Base-by-base conservation (phyloP, 2,888 invertebrate genomes). In the Argynnis bischoffii region DNA sequence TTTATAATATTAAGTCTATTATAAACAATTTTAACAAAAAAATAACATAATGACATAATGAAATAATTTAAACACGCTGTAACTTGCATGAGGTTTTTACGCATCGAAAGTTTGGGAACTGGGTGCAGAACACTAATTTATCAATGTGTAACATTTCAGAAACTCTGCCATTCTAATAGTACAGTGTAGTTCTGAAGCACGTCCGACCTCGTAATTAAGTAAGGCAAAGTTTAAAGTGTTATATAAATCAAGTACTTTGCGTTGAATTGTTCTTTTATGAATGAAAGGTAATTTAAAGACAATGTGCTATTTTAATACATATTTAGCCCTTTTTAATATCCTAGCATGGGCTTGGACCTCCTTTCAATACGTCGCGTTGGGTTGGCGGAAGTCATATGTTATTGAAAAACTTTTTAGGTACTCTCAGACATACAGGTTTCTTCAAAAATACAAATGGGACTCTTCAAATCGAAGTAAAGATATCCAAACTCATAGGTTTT, bases 161-260 rank as follows among this genome's bases (percentile, higher is more conserved):
- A 66, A 66, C 66, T 69, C 61, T 41, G 46, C 35, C 56, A 64
- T 64, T 57, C 48, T 59, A 56, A 66, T 63, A 63, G 56, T 57
- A 21, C 26, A 57, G 54, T 41, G 35, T 60, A 72, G 64, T 69
- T 70, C 50, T 51, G 48, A 61, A 59, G 56, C 61, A 64, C 64
- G 67, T 64, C 61, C 64, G 64, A 66, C 66, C 61, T 67, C 67
- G 66, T 64, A 72, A 72, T 72, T 72, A 72, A 70, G 65, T 66
- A 64, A 51, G 55, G 55, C 63, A 57, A 66, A 70, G 69, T 68
- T 69, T 57, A 69, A 65, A 64, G 64, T 53, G 65, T 66, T 66
- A 66, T 51, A 70, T 70, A 66, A 66, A 71, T 69, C 64, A 66
- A 61, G 56, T 56, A 66, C 31, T 55, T 59, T 47, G 56, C 54